Base-by-base conservation (phyloP, 2,797 vertebrate species). In the Aulostomus chinensis region DNA sequence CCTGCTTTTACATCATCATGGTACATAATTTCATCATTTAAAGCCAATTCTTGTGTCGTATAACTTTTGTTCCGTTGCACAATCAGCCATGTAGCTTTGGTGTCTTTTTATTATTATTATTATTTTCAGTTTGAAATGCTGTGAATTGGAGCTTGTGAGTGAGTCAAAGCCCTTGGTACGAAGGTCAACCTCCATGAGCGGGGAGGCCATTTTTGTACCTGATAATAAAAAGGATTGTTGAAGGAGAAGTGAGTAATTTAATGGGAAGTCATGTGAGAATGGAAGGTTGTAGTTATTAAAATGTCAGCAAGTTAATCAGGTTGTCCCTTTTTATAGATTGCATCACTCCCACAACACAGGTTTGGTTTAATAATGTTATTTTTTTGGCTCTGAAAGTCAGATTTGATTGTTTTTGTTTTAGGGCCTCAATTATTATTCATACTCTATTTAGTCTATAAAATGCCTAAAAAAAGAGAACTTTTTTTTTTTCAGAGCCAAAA, bases 61-160 rank as follows among this genome's bases (percentile, higher is more conserved):
- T 20, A 16, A 17, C 17, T 29, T 41, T 32, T 35, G 37, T 52
- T 40, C 6, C 1, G 4, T 54, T 36, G 25, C 46, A 49, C 33
- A 4, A 39, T 55, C 33, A 15, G 18, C 3, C n/a, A 6, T 61
- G 41, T 38, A 9, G 39, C 32, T 8, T 58, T 10, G 29, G 25
- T 8, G 8, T 18, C 0, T 48, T 9, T 8, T 22, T 2, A 15
- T 55, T 16, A 58, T 58, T 46, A 59, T 4, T 21, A 1, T 15
- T 46, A 21, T 64, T 55, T 52, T 58, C 8, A 24, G 8, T 78
- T 45, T 60, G 56, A 58, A 68, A 55, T 49, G 58, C 59, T 75
- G 49, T 66, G 61, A 70, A 54, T 28, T 46, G 26, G 43, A 58
- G 61, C 39, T 41, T n/a, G 30, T 30, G 22, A 25, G 24, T 22